Evolutionary conservation across 1,140 invertebrate genomes (phyloP), one percentile per base, ranked within the genome.

Genomic region (Drosophila ananassae): DNA sequence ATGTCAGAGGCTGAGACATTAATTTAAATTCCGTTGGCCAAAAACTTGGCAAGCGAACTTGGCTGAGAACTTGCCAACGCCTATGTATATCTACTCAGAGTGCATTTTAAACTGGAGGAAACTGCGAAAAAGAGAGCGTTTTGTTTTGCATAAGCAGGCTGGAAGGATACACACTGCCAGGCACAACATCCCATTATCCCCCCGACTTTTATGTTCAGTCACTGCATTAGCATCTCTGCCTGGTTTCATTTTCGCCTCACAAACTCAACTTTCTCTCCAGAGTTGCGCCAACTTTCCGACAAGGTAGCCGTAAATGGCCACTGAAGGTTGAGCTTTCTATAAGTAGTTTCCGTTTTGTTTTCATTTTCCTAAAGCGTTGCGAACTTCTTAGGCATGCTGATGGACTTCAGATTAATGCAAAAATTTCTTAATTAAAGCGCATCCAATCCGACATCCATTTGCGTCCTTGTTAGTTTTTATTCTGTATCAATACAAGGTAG

Each of bases 341-440:
- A 64, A 63, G 60, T 77, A 73, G 47, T 64, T 79, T 62, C 53
- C 61, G 24, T 53, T 60, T 48, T 62, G 52, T 56, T 66, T 61
- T 32, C 44, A 54, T 47, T 50, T 57, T 53, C 47, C 47, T 48
- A 59, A 51, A 44, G 44, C 9, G 24, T 37, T 17, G 37, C 9
- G 34, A 44, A 72, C 25, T 48, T 59, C 37, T 17, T 8, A 8
- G 50, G 64, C 64, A 66, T 51, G 57, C 56, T 61, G 46, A 55
- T 66, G 22, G 55, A 5, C 22, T 25, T 7, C 46, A 30, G n/a
- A 57, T 55, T 61, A 58, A 66, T 50, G 69, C 63, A 48, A 28
- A 64, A 77, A 56, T 64, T 61, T 55, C 73, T 73, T 85, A 80
- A 84, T 84, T 79, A 62, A 77, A 85, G 58, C 46, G 66, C 34